A percentile compares a stretch with the other conserved stretches of the same genome.
These are phyloP conservation scores for Trichopoda pennipes DNA, from an alignment of 2,888 invertebrate genomes.

Conservation along the genomic window DNA sequence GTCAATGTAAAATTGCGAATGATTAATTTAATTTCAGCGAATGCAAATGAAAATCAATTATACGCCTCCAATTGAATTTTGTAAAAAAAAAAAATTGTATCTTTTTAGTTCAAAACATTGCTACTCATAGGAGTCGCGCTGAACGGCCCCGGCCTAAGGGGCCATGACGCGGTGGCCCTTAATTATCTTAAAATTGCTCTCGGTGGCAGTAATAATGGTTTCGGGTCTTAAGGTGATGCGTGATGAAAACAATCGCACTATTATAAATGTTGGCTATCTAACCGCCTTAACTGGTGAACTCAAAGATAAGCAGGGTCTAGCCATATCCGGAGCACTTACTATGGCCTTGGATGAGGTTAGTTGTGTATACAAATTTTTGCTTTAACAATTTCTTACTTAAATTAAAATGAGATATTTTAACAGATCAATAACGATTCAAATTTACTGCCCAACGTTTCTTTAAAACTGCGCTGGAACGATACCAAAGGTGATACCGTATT, in stretches of 20 bases:
- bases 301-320: slow-evolving; percentile 90
- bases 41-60: slow-evolving; percentile 10
- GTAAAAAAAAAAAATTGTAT: slow-evolving; percentile 70
- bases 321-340: slow-evolving; percentile 94
- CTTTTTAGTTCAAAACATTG: slow-evolving; percentile 78
- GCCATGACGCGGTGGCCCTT: slow-evolving; percentile 82
- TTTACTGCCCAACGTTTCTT: slow-evolving; percentile 87
- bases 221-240: slow-evolving; percentile 81
- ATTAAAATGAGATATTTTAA: background rate
- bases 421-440: slow-evolving; percentile 87
- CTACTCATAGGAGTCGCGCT: slow-evolving; percentile 83
- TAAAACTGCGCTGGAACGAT: slow-evolving; percentile 90
- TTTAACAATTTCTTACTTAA: background rate
- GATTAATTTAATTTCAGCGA: background rate
- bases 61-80: background rate
- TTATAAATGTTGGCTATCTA: slow-evolving; percentile 91
- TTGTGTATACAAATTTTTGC: background rate
- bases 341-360: slow-evolving; percentile 92
- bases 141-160: slow-evolving; percentile 83
- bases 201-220: slow-evolving; percentile 83
- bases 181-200: slow-evolving; percentile 85
- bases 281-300: slow-evolving; percentile 90
- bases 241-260: slow-evolving; percentile 80
- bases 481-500: slow-evolving; percentile 92
- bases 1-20: slow-evolving; percentile 23